Evolutionary conservation across 2,888 invertebrate genomes (phyloP), one percentile per base, ranked within the genome.

Genomic region (Papilio protenor): DNA sequence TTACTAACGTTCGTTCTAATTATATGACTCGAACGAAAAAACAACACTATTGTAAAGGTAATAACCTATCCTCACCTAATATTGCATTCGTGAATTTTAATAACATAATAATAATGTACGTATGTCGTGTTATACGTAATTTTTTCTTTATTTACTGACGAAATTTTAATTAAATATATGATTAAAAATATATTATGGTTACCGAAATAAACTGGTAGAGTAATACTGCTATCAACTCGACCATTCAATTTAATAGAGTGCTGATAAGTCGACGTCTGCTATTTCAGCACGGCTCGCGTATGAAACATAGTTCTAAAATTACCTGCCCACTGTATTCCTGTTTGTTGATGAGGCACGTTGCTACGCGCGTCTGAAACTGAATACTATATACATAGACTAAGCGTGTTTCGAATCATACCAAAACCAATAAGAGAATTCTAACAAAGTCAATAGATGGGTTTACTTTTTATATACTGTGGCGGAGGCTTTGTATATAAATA

Each of bases 221-320:
- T 77, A 55, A 77, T 73, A 73, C 23, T 73, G 77, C 70, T 74
- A 59, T 77, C 77, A 77, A 52, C 70, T 74, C 52, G 27, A 61
- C 23, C 71, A 78, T 78, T 77, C 77, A 61, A 55, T 75, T 75
- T 75, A 71, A 78, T 71, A 78, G 40, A 69, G 59, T 75, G 72
- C 47, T 75, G 78, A 78, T 78, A 72, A 72, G 59, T 79, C 33
- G 76, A 70, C 79, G 40, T 55, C 55, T 66, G 55, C 78, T 78
- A 80, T 77, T 80, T 79, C 75, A 74, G 79, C 66, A 61, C 75
- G 49, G 69, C 69, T 47, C 76, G 79, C 73, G 75, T 81, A 80
- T 83, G 81, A 82, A 81, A 75, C 78, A 76, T 76, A 75, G 72
- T 80, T 79, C 81, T 81, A 83, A 81, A 82, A 80, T 81, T 83